Conservation (phyloP, 2,888 invertebrate species). For the Mystacides longicornis region DNA sequence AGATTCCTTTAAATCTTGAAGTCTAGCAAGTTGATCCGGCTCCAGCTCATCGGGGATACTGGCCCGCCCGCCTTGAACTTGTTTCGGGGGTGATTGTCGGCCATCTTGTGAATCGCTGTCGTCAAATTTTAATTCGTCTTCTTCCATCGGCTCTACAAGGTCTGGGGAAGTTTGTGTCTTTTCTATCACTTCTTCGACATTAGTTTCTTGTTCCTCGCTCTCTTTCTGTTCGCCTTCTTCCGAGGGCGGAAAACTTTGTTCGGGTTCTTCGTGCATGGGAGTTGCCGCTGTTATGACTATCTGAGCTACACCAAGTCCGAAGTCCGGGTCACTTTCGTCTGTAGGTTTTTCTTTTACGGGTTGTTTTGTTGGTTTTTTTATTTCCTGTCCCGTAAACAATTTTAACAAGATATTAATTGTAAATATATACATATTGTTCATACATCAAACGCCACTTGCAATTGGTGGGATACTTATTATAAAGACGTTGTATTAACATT, state of each 20-base stretch:
- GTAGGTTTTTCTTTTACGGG: slow-evolving; percentile 22
- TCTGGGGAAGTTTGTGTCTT: slow-evolving; percentile 23
- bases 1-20: slow-evolving; percentile 84
- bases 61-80: slow-evolving; percentile 69
- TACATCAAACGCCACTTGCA: background rate
- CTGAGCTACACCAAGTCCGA: slow-evolving; percentile 76
- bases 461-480: background rate
- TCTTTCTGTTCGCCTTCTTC: slow-evolving; percentile 35
- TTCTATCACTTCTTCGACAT: slow-evolving; percentile 18
- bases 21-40: slow-evolving; percentile 78
- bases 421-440: background rate
- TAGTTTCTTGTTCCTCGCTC: slow-evolving; percentile 27
- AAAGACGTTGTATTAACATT: background rate
- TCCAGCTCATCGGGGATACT: slow-evolving; percentile 85
- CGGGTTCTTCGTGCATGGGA: slow-evolving; percentile 82
- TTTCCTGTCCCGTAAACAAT: slow-evolving; percentile 10
- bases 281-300: slow-evolving; percentile 92
- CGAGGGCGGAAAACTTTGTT: slow-evolving; percentile 66
- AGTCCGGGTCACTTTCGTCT: slow-evolving; percentile 41
- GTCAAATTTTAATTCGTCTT: slow-evolving; percentile 43
- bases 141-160: slow-evolving; percentile 12
- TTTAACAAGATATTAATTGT: background rate
- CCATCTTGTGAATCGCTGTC: slow-evolving; percentile 54
- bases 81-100: slow-evolving; percentile 46
- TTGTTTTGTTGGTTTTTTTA: slow-evolving; percentile 26